Percentiles rank a stretch among this genome's conserved stretches.
Evolutionary conservation across 2,113 vertebrate genomes (phyloP).

Genomic region (Corvus cornix): DNA sequence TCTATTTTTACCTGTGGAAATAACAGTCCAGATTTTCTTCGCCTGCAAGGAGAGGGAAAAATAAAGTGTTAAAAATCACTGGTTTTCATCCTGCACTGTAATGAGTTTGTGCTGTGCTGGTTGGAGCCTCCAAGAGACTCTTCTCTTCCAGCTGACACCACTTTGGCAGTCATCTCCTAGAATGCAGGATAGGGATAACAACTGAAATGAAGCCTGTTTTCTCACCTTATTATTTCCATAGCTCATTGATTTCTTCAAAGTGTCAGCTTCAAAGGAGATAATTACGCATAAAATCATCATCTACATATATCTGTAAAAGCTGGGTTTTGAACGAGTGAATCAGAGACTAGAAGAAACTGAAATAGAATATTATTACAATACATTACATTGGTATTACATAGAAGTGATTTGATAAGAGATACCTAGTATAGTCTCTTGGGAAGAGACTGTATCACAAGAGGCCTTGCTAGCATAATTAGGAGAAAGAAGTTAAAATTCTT

Average conservation of each 20-base stretch:
- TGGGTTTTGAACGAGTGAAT: not conserved
- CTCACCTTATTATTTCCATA: not conserved
- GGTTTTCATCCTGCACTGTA: not conserved
- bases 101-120: not conserved
- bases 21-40: not conserved
- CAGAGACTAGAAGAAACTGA: not conserved
- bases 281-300: not conserved
- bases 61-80: not conserved
- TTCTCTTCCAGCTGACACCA: not conserved
- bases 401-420: not conserved
- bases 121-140: not conserved
- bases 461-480: not conserved
- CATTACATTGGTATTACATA: not conserved
- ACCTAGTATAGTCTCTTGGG: not conserved
- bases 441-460: not conserved
- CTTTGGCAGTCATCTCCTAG: not conserved
- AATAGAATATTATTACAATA: not conserved
- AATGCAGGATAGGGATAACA: not conserved
- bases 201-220: not conserved
- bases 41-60: not conserved
- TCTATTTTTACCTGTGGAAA: not conserved
- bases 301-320: not conserved
- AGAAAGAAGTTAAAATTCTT: not conserved
- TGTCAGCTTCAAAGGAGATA: not conserved
- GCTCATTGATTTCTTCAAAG: not conserved